These are phyloP conservation scores for Cynodonichthys magdalenae DNA, from an alignment of 2,797 vertebrate species.

Conservation along the genomic window DNA sequence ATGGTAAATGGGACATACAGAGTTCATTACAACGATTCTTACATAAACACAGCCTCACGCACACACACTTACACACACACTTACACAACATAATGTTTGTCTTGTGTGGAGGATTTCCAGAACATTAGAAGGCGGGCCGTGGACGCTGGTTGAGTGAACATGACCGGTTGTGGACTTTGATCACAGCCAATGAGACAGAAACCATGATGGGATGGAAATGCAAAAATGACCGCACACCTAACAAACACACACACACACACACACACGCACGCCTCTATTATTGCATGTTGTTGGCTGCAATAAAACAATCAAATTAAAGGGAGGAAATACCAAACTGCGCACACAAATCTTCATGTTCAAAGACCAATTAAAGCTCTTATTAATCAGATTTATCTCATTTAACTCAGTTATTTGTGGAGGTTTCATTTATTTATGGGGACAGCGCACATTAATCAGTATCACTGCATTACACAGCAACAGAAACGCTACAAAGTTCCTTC, in stretches of 20 bases:
- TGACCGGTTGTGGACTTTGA: constrained; percentile 50
- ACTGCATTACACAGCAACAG: too few relatives aligned
- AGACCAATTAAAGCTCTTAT: constrained; percentile 32
- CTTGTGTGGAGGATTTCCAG: constrained; percentile 70
- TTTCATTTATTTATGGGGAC: too few relatives aligned
- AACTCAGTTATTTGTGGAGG: constrained; percentile 61
- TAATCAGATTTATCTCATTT: constrained; percentile 39
- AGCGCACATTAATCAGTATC: too few relatives aligned
- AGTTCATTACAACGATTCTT: neutral
- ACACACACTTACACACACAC: neutral
- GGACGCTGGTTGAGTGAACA: constrained; percentile 48
- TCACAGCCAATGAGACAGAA: constrained; percentile 52
- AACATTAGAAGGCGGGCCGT: constrained; percentile 61
- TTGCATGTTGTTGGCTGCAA: neutral
- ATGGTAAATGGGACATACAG: constrained; percentile 1
- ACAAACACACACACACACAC: constrained; percentile 14
- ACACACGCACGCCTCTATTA: neutral
- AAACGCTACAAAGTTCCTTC: too few relatives aligned
- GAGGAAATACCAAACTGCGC: constrained; percentile 11
- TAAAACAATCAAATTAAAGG: constrained; percentile 21
- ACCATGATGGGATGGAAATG: constrained; percentile 24
- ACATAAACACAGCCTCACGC: neutral
- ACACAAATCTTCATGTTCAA: neutral
- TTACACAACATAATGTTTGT: constrained; percentile 31
- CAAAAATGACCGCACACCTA: constrained; percentile 16